phyloP scores from a whole-genome alignment of 2,113 vertebrate genomes.

The Ardeotis arabs region DNA sequence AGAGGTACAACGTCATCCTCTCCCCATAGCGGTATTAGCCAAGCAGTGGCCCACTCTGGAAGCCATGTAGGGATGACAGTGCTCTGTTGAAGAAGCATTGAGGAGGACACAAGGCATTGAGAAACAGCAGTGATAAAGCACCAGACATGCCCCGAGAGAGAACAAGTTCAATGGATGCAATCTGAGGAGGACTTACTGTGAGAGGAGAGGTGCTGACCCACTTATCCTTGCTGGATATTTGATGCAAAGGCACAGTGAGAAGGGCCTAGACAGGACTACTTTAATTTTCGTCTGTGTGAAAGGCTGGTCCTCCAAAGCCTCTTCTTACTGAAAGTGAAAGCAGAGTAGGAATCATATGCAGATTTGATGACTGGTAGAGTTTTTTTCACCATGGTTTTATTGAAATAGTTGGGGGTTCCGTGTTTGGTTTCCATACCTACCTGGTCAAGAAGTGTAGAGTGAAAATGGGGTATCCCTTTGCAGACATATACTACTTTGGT shows the following conservation, averaged over 20 bases:
- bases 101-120: neutral
- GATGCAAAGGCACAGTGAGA: neutral
- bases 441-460: neutral
- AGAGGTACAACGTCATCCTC: neutral
- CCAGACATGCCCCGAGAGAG: neutral
- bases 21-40: neutral
- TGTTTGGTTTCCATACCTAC: neutral
- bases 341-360: neutral
- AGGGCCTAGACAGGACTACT: neutral
- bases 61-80: accelerated
- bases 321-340: neutral
- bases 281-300: neutral
- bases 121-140: neutral
- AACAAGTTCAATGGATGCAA: neutral
- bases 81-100: neutral
- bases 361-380: neutral
- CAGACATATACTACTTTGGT: neutral
- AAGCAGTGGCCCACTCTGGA: neutral
- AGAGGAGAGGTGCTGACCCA: neutral
- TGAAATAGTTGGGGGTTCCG: neutral
- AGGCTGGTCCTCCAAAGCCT: neutral
- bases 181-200: neutral
- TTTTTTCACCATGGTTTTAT: neutral
- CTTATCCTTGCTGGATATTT: neutral
- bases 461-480: neutral